Evolutionary conservation across 1,140 invertebrate species (phyloP).

Genomic region (Pararge aegeria): DNA sequence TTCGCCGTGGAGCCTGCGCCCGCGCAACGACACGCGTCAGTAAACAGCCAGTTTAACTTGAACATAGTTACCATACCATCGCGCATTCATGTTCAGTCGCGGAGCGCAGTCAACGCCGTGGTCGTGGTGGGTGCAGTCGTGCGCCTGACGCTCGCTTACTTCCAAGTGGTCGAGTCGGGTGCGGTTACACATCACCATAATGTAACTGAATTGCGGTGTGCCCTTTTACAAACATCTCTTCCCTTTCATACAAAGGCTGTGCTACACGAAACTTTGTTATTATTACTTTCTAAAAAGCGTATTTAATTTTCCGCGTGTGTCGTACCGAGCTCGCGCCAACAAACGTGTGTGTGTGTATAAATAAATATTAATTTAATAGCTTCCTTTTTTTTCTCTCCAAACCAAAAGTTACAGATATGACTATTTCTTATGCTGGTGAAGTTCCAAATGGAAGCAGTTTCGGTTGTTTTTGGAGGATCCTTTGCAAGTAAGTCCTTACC

Average conservation of each 20-base stretch:
- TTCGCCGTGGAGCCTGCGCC: constrained; percentile 36
- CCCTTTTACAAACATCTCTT: constrained; percentile 53
- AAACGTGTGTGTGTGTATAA: constrained; percentile 72
- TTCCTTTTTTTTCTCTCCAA: constrained; percentile 36
- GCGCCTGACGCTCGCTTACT: constrained; percentile 46
- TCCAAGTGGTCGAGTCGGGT: constrained; percentile 51
- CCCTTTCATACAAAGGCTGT: constrained; percentile 52
- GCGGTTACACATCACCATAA: constrained; percentile 64
- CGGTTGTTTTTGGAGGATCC: constrained; percentile 93
- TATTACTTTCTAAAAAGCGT: constrained; percentile 73
- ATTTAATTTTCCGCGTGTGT: constrained; percentile 77
- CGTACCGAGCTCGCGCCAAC: constrained; percentile 66
- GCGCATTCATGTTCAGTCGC: not conserved
- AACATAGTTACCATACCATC: constrained; percentile 30
- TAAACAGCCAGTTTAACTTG: constrained; percentile 43
- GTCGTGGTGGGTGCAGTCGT: constrained; percentile 51
- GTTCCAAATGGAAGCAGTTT: constrained; percentile 94
- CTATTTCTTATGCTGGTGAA: constrained; percentile 92
- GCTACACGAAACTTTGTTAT: constrained; percentile 50
- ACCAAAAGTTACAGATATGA: constrained; percentile 80
- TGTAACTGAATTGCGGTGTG: constrained; percentile 69
- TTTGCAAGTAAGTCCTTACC: constrained; percentile 86
- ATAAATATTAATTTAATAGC: constrained; percentile 72
- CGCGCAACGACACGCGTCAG: constrained; percentile 34
- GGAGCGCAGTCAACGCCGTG: constrained; percentile 56